A percentile compares a stretch with the other conserved stretches of the same genome.
Conservation (phyloP, 2,888 invertebrate genomes). For the Rhogogaster chlorosoma region DNA sequence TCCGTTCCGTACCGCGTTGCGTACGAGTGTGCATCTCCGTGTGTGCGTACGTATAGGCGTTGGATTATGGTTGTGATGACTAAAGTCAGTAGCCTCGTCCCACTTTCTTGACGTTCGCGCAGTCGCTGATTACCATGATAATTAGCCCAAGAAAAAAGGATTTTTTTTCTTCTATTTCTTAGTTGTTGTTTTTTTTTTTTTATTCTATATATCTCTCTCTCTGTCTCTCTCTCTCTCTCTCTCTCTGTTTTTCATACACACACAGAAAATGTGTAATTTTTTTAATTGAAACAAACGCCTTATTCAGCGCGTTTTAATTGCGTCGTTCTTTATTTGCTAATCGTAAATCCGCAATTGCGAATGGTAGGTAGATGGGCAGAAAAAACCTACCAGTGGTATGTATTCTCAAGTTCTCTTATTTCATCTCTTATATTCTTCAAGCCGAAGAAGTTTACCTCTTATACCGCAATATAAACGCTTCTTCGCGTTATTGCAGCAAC, state of each 20-base stretch:
- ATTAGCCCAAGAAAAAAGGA: constrained; percentile 57
- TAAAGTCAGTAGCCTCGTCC: constrained; percentile 62
- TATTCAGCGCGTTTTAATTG: constrained; percentile 32
- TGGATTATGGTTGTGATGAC: constrained; percentile 15
- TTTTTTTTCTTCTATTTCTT: background rate
- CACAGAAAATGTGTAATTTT: constrained; percentile 35
- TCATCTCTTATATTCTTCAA: background rate
- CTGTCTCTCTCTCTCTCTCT: background rate
- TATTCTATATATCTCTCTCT: background rate
- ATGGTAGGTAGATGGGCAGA: background rate
- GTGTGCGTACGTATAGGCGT: background rate
- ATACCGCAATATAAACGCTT: constrained; percentile 14
- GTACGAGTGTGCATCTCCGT: background rate
- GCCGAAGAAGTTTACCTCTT: background rate
- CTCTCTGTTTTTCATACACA: background rate
- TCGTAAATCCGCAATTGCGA: constrained; percentile 20
- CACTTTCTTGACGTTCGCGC: constrained; percentile 59
- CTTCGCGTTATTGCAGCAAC: constrained; percentile 3
- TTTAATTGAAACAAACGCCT: constrained; percentile 24
- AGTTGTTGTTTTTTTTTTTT: background rate
- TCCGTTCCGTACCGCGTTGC: background rate
- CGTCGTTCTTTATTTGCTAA: constrained; percentile 29
- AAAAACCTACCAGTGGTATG: background rate
- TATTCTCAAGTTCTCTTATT: background rate
- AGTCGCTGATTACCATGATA: constrained; percentile 62